A percentile compares a stretch with the other conserved stretches of the same genome.
Evolutionary conservation across 2,888 invertebrate genomes (phyloP).

Genomic region (Pterostichus niger): DNA sequence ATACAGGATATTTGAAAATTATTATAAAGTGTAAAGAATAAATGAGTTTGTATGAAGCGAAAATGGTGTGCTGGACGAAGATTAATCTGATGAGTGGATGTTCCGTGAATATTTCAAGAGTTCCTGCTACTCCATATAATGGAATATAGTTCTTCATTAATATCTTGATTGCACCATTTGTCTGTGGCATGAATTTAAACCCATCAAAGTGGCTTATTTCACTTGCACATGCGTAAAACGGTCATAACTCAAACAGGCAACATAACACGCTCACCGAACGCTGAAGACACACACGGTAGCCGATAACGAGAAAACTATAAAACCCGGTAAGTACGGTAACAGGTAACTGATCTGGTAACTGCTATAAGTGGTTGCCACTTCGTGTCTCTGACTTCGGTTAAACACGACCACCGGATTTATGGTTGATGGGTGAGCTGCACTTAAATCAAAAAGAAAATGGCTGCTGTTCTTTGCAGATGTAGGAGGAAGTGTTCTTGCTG

Average conservation of each 20-base stretch:
- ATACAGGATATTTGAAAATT: too few relatives aligned
- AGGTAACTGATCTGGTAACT: slow-evolving; percentile 19
- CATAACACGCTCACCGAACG: slow-evolving; percentile 9
- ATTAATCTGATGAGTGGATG: too few relatives aligned
- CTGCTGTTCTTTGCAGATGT: slow-evolving; percentile 28
- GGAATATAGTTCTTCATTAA: background rate
- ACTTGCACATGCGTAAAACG: slow-evolving; percentile 37
- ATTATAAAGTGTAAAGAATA: too few relatives aligned
- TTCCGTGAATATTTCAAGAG: too few relatives aligned
- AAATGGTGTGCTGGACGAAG: too few relatives aligned
- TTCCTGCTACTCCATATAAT: too few relatives aligned
- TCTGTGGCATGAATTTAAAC: slow-evolving; percentile 7
- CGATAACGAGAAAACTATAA: slow-evolving; percentile 41
- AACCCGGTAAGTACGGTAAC: slow-evolving; percentile 27
- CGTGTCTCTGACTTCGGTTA: slow-evolving; percentile 35
- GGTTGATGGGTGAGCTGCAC: slow-evolving; percentile 17
- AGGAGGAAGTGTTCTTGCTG: slow-evolving; percentile 23
- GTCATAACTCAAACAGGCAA: slow-evolving; percentile 31
- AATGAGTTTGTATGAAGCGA: too few relatives aligned
- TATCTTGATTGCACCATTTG: background rate
- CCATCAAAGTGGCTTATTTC: background rate
- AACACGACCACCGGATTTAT: slow-evolving; percentile 49
- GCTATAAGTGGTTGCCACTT: slow-evolving; percentile 33
- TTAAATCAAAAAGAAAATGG: slow-evolving; percentile 47
- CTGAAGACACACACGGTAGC: slow-evolving; percentile 41